Conservation (phyloP, 1,140 invertebrate species). For the Idris sp. region DNA sequence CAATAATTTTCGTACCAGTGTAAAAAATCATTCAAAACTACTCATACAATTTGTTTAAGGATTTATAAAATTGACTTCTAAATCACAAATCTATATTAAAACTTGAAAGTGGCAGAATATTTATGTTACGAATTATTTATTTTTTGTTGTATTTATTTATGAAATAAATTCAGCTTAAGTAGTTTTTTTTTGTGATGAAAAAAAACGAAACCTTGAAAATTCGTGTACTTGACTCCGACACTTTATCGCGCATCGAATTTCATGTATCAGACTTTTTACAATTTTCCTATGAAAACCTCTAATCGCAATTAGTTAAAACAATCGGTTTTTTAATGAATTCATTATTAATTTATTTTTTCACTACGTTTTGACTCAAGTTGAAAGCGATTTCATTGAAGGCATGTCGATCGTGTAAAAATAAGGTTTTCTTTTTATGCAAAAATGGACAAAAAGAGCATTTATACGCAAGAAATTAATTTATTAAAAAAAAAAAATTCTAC, state of each 20-base stretch:
- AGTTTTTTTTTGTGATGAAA: neutral
- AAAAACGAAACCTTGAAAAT: neutral
- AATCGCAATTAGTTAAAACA: slow-evolving; percentile 39
- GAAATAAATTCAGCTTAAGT: neutral
- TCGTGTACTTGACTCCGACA: neutral
- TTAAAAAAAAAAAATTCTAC: no score
- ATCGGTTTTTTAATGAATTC: slow-evolving; percentile 16
- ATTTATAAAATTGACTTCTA: no score
- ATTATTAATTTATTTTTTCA: slow-evolving; percentile 10
- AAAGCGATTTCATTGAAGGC: slow-evolving; percentile 36
- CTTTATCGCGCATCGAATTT: neutral
- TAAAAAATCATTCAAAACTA: no score
- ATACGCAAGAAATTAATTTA: no score
- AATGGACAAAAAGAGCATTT: slow-evolving; percentile 33
- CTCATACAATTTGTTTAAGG: no score
- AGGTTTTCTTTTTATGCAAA: slow-evolving; percentile 30
- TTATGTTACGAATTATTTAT: no score
- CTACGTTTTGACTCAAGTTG: slow-evolving; percentile 17
- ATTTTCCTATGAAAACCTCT: slow-evolving; percentile 45
- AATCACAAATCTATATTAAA: no score
- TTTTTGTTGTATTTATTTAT: neutral
- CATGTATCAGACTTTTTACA: slow-evolving; percentile 34
- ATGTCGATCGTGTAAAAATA: slow-evolving; percentile 51
- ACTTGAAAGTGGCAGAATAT: no score
- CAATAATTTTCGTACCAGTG: no score